Conservation (phyloP, 2,797 vertebrate species). For the Anguilla anguilla region DNA sequence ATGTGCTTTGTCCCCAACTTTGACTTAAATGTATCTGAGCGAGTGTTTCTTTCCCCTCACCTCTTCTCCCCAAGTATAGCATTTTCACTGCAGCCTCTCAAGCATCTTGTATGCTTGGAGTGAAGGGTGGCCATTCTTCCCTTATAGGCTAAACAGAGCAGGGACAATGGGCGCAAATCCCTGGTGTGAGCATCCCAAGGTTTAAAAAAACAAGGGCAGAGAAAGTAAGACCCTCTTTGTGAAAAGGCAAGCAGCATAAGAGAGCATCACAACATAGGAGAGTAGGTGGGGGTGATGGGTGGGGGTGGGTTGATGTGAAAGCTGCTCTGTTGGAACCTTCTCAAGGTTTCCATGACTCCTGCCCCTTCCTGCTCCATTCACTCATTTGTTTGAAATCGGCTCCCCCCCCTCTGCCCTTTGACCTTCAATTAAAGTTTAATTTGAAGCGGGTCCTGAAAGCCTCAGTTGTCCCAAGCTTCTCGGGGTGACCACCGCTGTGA, state of each 20-base stretch:
- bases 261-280: not conserved
- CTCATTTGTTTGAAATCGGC: slow-evolving; percentile 1
- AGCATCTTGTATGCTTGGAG: not conserved
- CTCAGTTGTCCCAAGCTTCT: not conserved
- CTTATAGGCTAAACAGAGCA: not conserved
- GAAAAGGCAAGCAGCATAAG: not conserved
- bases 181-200: not conserved
- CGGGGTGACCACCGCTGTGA: not conserved
- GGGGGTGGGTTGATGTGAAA: not conserved
- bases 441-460: slow-evolving; percentile 10
- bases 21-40: not conserved
- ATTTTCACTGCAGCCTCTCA: not conserved
- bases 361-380: slow-evolving; percentile 8
- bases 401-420: not conserved
- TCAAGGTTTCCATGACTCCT: slow-evolving; percentile 17
- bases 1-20: not conserved
- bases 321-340: not conserved
- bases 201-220: not conserved
- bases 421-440: slow-evolving; percentile 29
- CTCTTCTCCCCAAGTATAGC: not conserved
- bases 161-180: not conserved
- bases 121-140: not conserved
- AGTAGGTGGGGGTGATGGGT: not conserved
- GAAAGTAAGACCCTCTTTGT: not conserved
- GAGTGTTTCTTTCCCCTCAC: not conserved